Evolutionary conservation across 2,888 invertebrate genomes (phyloP), one percentile per base, ranked within the genome.

Genomic region (Hypena proboscidalis): DNA sequence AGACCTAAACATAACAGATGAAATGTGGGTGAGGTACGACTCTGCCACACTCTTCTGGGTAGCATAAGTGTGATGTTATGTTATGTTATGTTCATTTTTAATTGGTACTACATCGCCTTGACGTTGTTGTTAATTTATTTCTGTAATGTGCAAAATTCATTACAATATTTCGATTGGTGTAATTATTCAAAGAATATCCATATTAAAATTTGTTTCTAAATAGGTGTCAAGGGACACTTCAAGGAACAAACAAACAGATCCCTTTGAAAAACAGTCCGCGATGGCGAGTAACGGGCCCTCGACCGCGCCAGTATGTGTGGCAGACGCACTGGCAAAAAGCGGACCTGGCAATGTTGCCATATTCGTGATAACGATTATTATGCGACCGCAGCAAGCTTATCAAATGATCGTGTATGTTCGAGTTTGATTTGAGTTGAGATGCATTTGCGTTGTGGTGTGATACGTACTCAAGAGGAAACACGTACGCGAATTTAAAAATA

Each of bases 291-390:
- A 83, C 83, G 83, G 83, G 69, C 70, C 62, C 71, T 61, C 74
- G 75, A 63, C 78, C 78, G 70, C 68, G 67, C 67, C 64, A 69
- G 77, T 78, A 83, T 81, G 78, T 82, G 71, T 80, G 79, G 76
- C 80, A 72, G 71, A 73, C 63, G 67, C 61, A 56, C 42, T 45
- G 63, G 68, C 66, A 84, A 85, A 85, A 85, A 85, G 76, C 69
- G 58, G 79, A 59, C 65, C 38, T 42, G 44, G 47, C 54, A 57
- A 43, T 60, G 63, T 63, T 60, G 48, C 84, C 84, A 76, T 84
- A 82, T 83, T 75, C 51, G 84, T 58, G 64, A 64, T 75, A 78
- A 77, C 77, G 80, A 82, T 82, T 83, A 84, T 80, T 75, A 70
- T 74, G 70, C 61, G 74, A 56, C 69, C 77, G 45, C 61, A 36